Base-by-base conservation (phyloP, 2,888 invertebrate species). In the Standfussiana lucernea region DNA sequence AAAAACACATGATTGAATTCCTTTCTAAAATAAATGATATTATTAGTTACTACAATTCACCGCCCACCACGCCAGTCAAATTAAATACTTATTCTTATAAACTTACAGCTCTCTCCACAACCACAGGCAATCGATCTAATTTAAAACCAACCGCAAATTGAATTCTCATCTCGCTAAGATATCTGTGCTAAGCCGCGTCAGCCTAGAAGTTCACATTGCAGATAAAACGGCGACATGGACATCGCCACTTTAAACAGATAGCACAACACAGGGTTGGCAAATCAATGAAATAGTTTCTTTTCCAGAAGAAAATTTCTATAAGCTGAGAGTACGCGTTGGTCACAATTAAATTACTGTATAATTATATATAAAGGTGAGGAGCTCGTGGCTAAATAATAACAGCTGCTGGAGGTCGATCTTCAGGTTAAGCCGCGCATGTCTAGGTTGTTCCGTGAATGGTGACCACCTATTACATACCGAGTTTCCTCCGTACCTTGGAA, bases 211-310 rank as follows among this genome's bases (percentile, higher is more conserved):
- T 85, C 83, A 87, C 79, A 72, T 72, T 68, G 71, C 37, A 75
- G 87, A 87, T 87, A 87, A 85, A 86, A 80, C 75, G 78, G 72
- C 77, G 81, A 88, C 86, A 86, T 74, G 79, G 77, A n/a, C 81
- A 88, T 88, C 85, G 89, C 83, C 86, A 85, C 83, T 89, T 89
- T 88, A 84, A 88, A 88, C 84, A 83, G 89, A 89, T 88, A 89
- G 77, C 75, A 73, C n/a, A 47, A 32, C 0, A 21, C 40, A 87
- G 85, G 87, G 87, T 53, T 88, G 88, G 67, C 82, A 40, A 64
- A 67, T 4, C 40, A 15, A 32, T 56, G 24, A 68, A 40, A n/a
- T 8, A 65, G 13, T 56, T 53, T 56, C 5, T 69, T 59, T 70
- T 42, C 18, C 7, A 24, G 47, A 68, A 28, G 8, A 62, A 65